Evolutionary conservation across 2,113 vertebrate genomes (phyloP).

Genomic region (Tricholaema leucomelas): DNA sequence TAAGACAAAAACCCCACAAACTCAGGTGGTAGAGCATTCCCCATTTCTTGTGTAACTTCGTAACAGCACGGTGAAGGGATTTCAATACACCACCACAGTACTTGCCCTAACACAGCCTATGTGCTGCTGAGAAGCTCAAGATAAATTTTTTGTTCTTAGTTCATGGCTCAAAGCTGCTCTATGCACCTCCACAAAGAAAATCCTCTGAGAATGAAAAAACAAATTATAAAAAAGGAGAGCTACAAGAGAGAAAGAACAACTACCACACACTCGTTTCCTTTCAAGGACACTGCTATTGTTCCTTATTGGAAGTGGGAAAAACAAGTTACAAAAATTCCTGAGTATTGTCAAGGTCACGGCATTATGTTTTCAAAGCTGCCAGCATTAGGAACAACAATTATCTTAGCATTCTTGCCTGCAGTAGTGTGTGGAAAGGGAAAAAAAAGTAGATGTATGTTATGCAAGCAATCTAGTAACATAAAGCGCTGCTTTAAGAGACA

Average conservation of each 20-base stretch:
- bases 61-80: not conserved
- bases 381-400: not conserved
- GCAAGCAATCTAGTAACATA: not conserved
- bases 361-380: not conserved
- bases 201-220: not conserved
- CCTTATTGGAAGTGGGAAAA: not conserved
- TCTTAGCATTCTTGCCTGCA: not conserved
- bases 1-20: not conserved
- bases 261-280: not conserved
- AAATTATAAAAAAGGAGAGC: not conserved
- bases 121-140: accelerated
- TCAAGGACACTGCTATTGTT: not conserved
- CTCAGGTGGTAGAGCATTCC: not conserved
- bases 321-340: not conserved
- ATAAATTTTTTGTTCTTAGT: not conserved
- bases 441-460: not conserved
- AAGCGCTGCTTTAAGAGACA: not conserved
- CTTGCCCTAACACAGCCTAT: not conserved
- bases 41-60: not conserved
- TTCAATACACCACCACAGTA: not conserved
- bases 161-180: not conserved
- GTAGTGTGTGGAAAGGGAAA: not conserved
- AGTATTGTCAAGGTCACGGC: not conserved
- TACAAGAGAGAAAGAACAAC: not conserved
- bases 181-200: not conserved